A percentile compares a stretch with the other conserved stretches of the same genome.
phyloP scores from a whole-genome alignment of 2,113 vertebrate species.

The Burhinus oedicnemus region DNA sequence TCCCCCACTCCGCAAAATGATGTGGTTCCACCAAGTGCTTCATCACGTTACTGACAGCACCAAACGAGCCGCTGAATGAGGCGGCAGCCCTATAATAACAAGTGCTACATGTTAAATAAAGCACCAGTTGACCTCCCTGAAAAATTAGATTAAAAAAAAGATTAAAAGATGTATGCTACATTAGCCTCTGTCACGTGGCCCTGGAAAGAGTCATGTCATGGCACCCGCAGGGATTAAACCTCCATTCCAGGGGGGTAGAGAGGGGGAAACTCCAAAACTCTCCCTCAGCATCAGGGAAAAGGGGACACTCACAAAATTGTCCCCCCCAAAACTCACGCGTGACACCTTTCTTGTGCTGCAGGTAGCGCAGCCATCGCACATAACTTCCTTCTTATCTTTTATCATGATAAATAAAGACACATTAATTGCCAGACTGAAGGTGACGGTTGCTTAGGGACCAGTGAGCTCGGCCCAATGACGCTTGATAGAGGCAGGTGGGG shows the following conservation, averaged over 20 bases:
- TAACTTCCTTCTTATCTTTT: not conserved
- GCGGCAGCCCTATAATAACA: not conserved
- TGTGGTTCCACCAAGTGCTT: not conserved
- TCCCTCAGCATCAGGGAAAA: not conserved
- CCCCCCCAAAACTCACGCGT: not conserved
- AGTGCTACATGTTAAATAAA: constrained; percentile 16
- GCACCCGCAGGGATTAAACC: not conserved
- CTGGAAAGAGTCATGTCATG: not conserved
- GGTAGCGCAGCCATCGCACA: accelerated
- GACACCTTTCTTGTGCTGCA: not conserved
- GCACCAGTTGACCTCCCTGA: constrained; percentile 22
- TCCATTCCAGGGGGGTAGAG: not conserved
- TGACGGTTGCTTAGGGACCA: not conserved
- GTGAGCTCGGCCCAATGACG: accelerated
- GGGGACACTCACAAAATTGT: not conserved
- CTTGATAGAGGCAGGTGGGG: accelerated
- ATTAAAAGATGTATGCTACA: not conserved
- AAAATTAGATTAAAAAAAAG: constrained; percentile 39
- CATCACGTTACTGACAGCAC: not conserved
- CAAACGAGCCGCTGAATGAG: not conserved
- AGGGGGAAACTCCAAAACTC: not conserved
- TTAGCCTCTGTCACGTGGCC: not conserved
- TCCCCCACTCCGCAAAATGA: not conserved
- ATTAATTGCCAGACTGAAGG: not conserved
- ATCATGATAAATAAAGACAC: not conserved